Evolutionary conservation across 2,797 vertebrate genomes (phyloP).

Genomic region (Pseudomugil tenellus): DNA sequence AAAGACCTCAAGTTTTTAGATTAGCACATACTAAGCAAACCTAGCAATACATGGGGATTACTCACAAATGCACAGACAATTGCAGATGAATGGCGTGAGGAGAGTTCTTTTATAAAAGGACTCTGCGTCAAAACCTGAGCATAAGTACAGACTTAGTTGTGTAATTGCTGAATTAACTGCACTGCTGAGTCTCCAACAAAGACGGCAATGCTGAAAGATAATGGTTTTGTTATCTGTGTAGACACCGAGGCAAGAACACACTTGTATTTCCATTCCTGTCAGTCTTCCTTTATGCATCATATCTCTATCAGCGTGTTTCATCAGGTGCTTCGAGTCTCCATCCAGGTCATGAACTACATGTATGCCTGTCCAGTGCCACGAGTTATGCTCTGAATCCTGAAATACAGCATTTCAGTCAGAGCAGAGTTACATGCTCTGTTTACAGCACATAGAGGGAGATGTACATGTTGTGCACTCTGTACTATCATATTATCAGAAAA

Average conservation of each 20-base stretch:
- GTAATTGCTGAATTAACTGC: conserved; percentile 2
- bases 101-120: neutral
- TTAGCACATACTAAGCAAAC: neutral
- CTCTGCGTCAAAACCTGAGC: neutral
- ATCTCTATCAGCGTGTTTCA: conserved; percentile 26
- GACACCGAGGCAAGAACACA: conserved; percentile 17
- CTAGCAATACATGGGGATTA: neutral
- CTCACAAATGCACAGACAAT: neutral
- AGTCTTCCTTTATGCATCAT: conserved; percentile 18
- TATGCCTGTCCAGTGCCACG: neutral
- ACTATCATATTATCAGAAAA: neutral
- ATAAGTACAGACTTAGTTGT: neutral
- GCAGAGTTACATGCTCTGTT: neutral
- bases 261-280: conserved; percentile 43
- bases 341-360: conserved; percentile 32
- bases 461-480: neutral
- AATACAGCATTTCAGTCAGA: conserved; percentile 50
- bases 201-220: conserved; percentile 33
- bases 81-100: neutral
- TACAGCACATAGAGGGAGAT: neutral
- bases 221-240: conserved; percentile 43
- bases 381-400: conserved; percentile 46
- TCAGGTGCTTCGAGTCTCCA: conserved; percentile 31
- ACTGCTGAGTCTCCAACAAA: conserved; percentile 6
- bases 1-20: neutral